phyloP scores from a whole-genome alignment of 1,140 invertebrate species.

The Cylas formicarius region DNA sequence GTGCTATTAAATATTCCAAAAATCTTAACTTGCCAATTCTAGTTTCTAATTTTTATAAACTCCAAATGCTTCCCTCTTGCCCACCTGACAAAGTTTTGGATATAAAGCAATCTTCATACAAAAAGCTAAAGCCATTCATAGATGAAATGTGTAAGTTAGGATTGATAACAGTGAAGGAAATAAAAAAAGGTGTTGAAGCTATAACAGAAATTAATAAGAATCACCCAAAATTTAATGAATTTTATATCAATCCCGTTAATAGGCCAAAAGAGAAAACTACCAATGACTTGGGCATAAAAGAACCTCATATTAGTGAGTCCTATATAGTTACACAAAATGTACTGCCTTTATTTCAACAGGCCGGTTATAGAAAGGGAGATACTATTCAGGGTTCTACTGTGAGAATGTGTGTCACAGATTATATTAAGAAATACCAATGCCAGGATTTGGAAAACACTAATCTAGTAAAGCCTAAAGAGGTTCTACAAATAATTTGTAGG shows the following conservation, averaged over 20 bases:
- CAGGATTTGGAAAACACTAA: slow-evolving; percentile 45
- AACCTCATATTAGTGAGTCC: slow-evolving; percentile 55
- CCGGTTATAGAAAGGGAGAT: slow-evolving; percentile 65
- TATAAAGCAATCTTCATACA: slow-evolving; percentile 82
- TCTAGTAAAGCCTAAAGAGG: slow-evolving; percentile 50
- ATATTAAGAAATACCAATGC: slow-evolving; percentile 68
- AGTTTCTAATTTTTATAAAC: slow-evolving; percentile 71
- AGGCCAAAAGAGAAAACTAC: slow-evolving; percentile 28
- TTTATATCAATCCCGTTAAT: slow-evolving; percentile 31
- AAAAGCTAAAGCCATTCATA: slow-evolving; percentile 81
- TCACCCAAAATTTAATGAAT: slow-evolving; percentile 47
- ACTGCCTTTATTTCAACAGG: slow-evolving; percentile 54
- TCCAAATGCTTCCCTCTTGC: slow-evolving; percentile 68
- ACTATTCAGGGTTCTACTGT: slow-evolving; percentile 59
- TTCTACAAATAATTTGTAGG: slow-evolving; percentile 35
- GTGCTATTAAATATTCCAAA: slow-evolving; percentile 64
- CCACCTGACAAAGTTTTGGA: slow-evolving; percentile 61
- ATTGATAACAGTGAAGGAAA: slow-evolving; percentile 59
- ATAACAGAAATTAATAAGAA: slow-evolving; percentile 52
- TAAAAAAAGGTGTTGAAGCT: slow-evolving; percentile 66
- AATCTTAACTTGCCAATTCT: slow-evolving; percentile 59
- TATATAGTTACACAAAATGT: slow-evolving; percentile 62
- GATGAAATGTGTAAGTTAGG: slow-evolving; percentile 58
- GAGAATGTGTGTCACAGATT: slow-evolving; percentile 64
- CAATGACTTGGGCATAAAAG: slow-evolving; percentile 26